These are phyloP conservation scores for Lasioglossum baleicum DNA, from an alignment of 1,140 invertebrate genomes.

Conservation along the genomic window DNA sequence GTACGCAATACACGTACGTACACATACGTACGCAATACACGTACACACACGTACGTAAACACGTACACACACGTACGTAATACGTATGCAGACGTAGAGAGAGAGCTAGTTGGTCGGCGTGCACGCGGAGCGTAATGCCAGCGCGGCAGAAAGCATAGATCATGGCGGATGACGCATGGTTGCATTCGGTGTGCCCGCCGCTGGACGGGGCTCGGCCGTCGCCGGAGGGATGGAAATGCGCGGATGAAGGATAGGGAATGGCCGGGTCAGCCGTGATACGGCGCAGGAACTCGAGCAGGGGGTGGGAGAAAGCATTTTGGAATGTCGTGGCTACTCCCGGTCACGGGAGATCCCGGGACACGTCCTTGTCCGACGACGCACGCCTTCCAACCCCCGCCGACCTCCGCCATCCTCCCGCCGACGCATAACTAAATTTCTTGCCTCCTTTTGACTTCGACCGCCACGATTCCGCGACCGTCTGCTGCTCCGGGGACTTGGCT, in stretches of 20 bases:
- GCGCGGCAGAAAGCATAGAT: conserved; percentile 74
- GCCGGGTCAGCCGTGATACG: conserved; percentile 73
- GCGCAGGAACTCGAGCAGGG: conserved; percentile 49
- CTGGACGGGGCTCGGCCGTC: conserved; percentile 41
- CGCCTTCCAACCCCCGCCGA: no score
- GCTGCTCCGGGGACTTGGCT: no score
- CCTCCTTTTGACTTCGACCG: conserved; percentile 12
- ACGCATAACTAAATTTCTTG: conserved; percentile 45
- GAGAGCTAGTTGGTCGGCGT: no score
- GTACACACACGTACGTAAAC: no score
- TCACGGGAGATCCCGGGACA: conserved; percentile 47
- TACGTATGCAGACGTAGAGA: no score
- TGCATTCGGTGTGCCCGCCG: conserved; percentile 67
- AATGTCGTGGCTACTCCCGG: conserved; percentile 69
- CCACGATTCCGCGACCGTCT: conserved; percentile 3
- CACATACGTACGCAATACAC: no score
- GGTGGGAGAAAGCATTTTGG: conserved; percentile 72
- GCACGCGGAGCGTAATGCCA: conserved; percentile 48
- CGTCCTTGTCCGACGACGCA: conserved; percentile 51
- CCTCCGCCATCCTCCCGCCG: no score
- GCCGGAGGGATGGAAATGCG: conserved; percentile 74
- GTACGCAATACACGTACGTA: no score
- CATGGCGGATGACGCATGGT: conserved; percentile 78
- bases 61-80: conserved; percentile 10
- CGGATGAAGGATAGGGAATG: conserved; percentile 79